phyloP scores from a whole-genome alignment of 2,888 invertebrate species.

The Disparrhopalites patrizii region DNA sequence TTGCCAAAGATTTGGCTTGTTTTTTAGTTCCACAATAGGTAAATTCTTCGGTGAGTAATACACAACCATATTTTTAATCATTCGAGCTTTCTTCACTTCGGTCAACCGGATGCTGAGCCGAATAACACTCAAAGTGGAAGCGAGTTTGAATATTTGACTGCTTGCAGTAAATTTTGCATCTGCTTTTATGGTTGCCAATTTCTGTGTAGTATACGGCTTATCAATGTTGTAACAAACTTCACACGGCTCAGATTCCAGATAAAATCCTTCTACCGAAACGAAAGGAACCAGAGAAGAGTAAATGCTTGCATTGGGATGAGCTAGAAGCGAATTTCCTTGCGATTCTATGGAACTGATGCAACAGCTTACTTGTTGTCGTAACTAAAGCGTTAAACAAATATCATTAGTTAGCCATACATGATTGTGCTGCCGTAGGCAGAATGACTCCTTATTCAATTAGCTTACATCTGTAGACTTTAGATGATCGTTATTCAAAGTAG shows the following conservation, averaged over 20 bases:
- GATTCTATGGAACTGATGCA: constrained; percentile 46
- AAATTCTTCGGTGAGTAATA: constrained; percentile 95
- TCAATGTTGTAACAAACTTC: constrained; percentile 97
- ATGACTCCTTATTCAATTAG: not conserved
- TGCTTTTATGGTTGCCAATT: constrained; percentile 86
- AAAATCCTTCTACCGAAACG: constrained; percentile 93
- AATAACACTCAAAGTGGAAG: constrained; percentile 92
- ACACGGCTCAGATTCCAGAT: constrained; percentile 94
- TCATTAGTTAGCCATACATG: not conserved
- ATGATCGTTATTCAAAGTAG: constrained; percentile 69
- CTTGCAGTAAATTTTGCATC: constrained; percentile 98
- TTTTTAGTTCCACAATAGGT: constrained; percentile 94
- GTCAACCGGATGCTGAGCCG: constrained; percentile 88
- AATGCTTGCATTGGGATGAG: constrained; percentile 89
- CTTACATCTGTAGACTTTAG: constrained; percentile 47
- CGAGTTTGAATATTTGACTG: constrained; percentile 93
- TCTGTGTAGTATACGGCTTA: constrained; percentile 83
- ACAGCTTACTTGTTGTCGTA: constrained; percentile 50
- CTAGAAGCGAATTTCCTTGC: constrained; percentile 61
- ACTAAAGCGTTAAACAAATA: constrained; percentile 53
- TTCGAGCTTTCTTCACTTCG: constrained; percentile 93
- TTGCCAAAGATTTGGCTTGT: constrained; percentile 94
- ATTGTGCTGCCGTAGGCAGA: not conserved
- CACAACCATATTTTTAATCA: constrained; percentile 92
- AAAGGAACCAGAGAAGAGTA: constrained; percentile 90